Conservation (phyloP, 2,113 vertebrate genomes). For the Triplophysa siluroides region DNA sequence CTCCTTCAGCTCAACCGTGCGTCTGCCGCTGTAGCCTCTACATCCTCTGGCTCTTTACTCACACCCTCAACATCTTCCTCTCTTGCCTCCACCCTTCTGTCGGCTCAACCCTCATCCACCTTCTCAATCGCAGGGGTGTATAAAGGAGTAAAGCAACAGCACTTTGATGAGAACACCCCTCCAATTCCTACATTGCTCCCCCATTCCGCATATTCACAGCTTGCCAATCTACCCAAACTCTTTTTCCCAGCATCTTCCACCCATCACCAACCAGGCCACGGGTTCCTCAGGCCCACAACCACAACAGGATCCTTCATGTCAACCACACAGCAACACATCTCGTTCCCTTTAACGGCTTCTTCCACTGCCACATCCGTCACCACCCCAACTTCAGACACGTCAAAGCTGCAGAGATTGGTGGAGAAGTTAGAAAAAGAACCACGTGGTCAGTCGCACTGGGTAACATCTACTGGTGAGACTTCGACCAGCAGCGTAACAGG, state of each 20-base stretch:
- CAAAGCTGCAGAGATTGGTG: constrained; percentile 75
- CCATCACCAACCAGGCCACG: constrained; percentile 70
- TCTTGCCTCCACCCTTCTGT: constrained; percentile 73
- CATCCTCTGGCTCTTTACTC: constrained; percentile 63
- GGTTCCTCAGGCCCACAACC: constrained; percentile 65
- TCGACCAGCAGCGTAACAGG: constrained; percentile 56
- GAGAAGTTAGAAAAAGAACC: constrained; percentile 79
- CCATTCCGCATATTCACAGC: constrained; percentile 71
- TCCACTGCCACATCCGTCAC: constrained; percentile 63
- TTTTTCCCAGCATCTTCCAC: constrained; percentile 73
- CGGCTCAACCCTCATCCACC: constrained; percentile 69
- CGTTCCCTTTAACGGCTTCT: constrained; percentile 63
- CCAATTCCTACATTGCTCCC: constrained; percentile 69
- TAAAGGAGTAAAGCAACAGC: constrained; percentile 74
- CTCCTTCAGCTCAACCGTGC: constrained; percentile 74
- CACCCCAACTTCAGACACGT: constrained; percentile 80
- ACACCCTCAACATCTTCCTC: constrained; percentile 70
- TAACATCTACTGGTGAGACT: constrained; percentile 69
- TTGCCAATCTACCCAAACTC: constrained; percentile 76
- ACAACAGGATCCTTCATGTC: constrained; percentile 64
- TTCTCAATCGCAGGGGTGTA: constrained; percentile 71
- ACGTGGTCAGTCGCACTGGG: constrained; percentile 59
- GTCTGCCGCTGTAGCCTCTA: constrained; percentile 69
- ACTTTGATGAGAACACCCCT: constrained; percentile 79
- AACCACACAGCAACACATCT: constrained; percentile 64